Evolutionary conservation across 1,140 invertebrate species (phyloP).

Genomic region (Lineus longissimus): DNA sequence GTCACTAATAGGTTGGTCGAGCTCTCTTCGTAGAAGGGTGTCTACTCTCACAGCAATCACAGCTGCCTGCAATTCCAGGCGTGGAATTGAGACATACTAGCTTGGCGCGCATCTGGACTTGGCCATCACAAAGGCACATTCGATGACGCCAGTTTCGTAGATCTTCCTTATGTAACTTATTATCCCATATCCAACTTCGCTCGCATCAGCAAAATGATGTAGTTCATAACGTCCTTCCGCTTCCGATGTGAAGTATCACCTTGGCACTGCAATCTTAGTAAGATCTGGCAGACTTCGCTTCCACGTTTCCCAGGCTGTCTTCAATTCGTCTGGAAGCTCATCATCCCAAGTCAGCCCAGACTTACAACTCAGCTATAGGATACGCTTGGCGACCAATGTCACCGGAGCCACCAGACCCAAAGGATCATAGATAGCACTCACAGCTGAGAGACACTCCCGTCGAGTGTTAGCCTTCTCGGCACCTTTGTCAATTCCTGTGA

Average conservation of each 20-base stretch:
- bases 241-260: neutral
- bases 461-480: too few species aligned
- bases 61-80: constrained; percentile 1
- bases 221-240: neutral
- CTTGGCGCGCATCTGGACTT: neutral
- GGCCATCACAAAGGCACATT: neutral
- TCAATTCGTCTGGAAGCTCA: too few species aligned
- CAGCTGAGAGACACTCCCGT: neutral
- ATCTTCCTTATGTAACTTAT: neutral
- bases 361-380: neutral
- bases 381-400: neutral
- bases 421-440: neutral
- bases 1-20: neutral
- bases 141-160: too few species aligned
- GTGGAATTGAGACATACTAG: neutral
- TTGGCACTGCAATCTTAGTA: neutral
- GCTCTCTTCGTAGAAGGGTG: neutral
- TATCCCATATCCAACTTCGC: neutral
- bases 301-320: too few species aligned
- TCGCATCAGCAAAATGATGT: constrained; percentile 5
- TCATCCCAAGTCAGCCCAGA: too few species aligned
- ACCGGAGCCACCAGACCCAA: neutral
- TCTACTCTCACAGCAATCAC: neutral
- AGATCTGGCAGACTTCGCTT: neutral
- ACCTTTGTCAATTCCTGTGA: too few species aligned